Conservation (phyloP, 2,888 invertebrate species). For the Drosophila meridiana region DNA sequence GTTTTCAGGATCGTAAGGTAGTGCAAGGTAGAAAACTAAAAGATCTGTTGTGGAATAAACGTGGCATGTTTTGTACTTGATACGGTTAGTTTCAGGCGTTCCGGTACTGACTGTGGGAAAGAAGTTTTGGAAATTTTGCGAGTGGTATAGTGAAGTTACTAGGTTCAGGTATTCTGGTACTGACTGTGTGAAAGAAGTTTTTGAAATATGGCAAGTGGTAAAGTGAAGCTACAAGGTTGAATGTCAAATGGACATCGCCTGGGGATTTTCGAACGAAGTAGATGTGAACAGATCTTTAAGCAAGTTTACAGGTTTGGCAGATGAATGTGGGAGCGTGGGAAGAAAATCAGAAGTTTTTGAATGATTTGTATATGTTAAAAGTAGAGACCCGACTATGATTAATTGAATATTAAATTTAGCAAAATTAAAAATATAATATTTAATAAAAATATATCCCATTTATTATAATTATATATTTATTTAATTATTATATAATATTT, state of each 20-base stretch:
- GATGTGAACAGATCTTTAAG: background rate
- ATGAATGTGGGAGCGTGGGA: conserved; percentile 10
- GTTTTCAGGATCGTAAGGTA: conserved; percentile 17
- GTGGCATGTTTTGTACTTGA: conserved; percentile 40
- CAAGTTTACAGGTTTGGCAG: background rate
- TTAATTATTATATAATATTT: too few species aligned
- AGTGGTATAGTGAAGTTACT: conserved; percentile 13
- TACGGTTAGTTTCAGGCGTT: conserved; percentile 24
- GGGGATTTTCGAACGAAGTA: conserved; percentile 20
- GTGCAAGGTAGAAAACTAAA: conserved; percentile 20
- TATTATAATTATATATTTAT: background rate
- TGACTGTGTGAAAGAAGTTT: conserved; percentile 17
- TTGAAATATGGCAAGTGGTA: conserved; percentile 6
- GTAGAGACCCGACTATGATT: background rate
- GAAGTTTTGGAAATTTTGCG: conserved; percentile 15
- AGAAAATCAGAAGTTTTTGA: background rate
- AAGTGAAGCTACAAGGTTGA: conserved; percentile 17
- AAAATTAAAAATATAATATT: background rate
- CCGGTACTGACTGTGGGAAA: background rate
- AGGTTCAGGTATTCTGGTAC: background rate
- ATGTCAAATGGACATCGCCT: background rate
- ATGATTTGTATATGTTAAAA: background rate
- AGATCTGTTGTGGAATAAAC: conserved; percentile 43
- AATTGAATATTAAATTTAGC: background rate
- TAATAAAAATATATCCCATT: background rate